A percentile compares a stretch with the other conserved stretches of the same genome.
Conservation (phyloP, 2,888 invertebrate genomes). For the Drosophila hawaiiensis region DNA sequence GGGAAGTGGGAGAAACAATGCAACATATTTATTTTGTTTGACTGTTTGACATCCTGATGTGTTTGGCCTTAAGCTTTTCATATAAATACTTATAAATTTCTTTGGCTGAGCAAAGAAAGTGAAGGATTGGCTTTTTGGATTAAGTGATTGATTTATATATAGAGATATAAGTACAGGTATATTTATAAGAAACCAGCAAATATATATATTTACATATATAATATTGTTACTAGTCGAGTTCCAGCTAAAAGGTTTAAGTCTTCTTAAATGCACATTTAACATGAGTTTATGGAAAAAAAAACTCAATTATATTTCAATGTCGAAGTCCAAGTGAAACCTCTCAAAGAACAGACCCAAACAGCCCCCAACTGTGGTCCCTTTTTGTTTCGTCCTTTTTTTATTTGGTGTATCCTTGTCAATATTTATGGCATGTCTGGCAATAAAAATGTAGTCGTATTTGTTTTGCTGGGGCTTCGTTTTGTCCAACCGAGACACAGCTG, state of each 20-base stretch:
- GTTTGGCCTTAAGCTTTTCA: slow-evolving; percentile 2
- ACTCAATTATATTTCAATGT: slow-evolving; percentile 14
- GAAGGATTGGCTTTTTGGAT: not conserved
- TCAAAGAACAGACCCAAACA: slow-evolving; percentile 4
- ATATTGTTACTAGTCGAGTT: no score
- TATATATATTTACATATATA: not conserved
- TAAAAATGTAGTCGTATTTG: not conserved
- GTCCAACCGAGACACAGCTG: slow-evolving; percentile 14
- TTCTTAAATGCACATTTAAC: not conserved
- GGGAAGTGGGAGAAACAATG: not conserved
- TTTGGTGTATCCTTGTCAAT: not conserved
- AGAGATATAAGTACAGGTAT: not conserved
- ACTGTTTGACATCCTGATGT: not conserved
- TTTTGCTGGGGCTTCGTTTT: slow-evolving; percentile 15
- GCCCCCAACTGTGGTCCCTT: slow-evolving; percentile 11
- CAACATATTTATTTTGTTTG: slow-evolving; percentile 4
- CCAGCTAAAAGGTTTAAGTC: not conserved
- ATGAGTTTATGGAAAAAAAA: slow-evolving; percentile 1
- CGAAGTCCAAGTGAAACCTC: slow-evolving; percentile 30
- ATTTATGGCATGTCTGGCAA: slow-evolving; percentile 34
- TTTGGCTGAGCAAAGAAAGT: not conserved
- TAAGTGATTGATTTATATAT: not conserved
- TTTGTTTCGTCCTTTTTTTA: not conserved
- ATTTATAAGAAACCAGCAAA: not conserved
- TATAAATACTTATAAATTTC: not conserved